Evolutionary conservation across 1,140 invertebrate species (phyloP).

Genomic region (Odontomachus brunneus): DNA sequence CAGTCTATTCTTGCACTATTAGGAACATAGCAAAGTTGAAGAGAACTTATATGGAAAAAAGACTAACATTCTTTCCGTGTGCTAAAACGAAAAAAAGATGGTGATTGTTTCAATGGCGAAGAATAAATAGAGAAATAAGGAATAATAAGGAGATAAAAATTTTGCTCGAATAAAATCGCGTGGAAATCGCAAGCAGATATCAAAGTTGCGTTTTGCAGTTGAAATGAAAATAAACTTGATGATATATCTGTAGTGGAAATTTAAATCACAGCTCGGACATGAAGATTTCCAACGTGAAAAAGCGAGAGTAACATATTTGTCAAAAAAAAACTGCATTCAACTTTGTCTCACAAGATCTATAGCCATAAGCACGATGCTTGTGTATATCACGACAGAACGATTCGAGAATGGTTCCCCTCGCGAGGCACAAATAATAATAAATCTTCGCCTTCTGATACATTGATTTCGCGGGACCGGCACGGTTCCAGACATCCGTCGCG

Average conservation of each 20-base stretch:
- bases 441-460: conserved; percentile 33
- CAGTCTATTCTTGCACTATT: too few species aligned
- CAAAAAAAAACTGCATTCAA: not conserved
- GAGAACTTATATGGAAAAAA: too few species aligned
- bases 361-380: not conserved
- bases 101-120: not conserved
- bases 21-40: too few species aligned
- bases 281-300: not conserved
- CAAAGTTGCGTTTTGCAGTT: not conserved
- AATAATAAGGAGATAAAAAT: not conserved
- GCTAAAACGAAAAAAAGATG: too few species aligned
- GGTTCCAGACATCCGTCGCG: conserved; percentile 28
- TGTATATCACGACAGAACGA: not conserved
- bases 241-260: too few species aligned
- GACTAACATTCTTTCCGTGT: too few species aligned
- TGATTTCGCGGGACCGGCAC: conserved; percentile 22
- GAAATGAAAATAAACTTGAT: too few species aligned
- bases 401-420: not conserved
- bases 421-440: conserved; percentile 63
- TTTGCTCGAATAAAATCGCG: not conserved
- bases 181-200: not conserved
- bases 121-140: too few species aligned
- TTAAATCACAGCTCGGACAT: too few species aligned
- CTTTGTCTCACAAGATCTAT: conserved; percentile 11
- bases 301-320: not conserved